phyloP scores from a whole-genome alignment of 2,888 invertebrate species.

The Drosophila percnosoma region DNA sequence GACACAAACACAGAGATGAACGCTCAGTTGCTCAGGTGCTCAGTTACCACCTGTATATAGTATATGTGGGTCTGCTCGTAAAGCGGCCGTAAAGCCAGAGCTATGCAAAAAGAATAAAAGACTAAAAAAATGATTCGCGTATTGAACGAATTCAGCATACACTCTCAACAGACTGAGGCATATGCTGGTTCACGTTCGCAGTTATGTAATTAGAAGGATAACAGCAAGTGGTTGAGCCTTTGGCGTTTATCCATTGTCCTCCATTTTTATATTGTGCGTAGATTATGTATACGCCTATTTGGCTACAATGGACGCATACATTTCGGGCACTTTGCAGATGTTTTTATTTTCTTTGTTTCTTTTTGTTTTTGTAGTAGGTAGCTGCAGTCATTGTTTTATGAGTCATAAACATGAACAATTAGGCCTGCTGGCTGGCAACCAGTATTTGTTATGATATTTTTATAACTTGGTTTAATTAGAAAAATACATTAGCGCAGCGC shows the following conservation, averaged over 20 bases:
- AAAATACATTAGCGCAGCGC: slow-evolving; percentile 72
- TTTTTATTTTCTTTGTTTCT: slow-evolving; percentile 5
- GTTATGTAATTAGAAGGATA: slow-evolving; percentile 32
- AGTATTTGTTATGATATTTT: slow-evolving; percentile 64
- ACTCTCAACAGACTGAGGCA: slow-evolving; percentile 8
- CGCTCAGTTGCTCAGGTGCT: slow-evolving; percentile 11
- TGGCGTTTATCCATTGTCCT: not conserved
- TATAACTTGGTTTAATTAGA: slow-evolving; percentile 74
- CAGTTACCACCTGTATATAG: slow-evolving; percentile 14
- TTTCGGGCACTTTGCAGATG: slow-evolving; percentile 53
- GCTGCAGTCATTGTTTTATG: slow-evolving; percentile 76
- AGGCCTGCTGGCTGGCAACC: slow-evolving; percentile 42
- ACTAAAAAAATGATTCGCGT: slow-evolving; percentile 42
- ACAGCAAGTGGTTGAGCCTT: slow-evolving; percentile 15
- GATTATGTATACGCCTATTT: slow-evolving; percentile 45
- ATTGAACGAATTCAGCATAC: slow-evolving; percentile 46
- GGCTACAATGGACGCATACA: not conserved
- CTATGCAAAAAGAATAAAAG: slow-evolving; percentile 39
- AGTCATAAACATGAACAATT: slow-evolving; percentile 79
- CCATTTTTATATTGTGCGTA: slow-evolving; percentile 8
- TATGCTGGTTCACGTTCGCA: slow-evolving; percentile 3
- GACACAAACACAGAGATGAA: slow-evolving; percentile 49
- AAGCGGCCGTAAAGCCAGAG: slow-evolving; percentile 63
- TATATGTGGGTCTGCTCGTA: slow-evolving; percentile 59
- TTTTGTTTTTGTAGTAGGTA: slow-evolving; percentile 12